Evolutionary conservation across 2,888 invertebrate genomes (phyloP).

Genomic region (Mongoloraphidia duomilia): DNA sequence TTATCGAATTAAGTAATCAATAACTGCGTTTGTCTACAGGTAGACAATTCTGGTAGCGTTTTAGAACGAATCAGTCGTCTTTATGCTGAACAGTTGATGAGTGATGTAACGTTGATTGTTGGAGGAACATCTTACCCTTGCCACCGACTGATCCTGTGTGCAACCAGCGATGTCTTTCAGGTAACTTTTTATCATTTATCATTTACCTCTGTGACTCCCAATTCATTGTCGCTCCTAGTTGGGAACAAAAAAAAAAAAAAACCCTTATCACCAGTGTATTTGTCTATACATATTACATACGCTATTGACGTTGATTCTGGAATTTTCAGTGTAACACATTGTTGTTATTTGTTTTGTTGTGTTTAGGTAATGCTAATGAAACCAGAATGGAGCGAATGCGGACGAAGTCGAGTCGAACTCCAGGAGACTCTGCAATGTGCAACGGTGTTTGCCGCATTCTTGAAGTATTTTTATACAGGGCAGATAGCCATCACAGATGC

Average conservation of each 20-base stretch:
- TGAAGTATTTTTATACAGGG: conserved; percentile 80
- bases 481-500: conserved; percentile 71
- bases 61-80: conserved; percentile 67
- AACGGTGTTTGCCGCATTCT: conserved; percentile 73
- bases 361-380: conserved; percentile 87
- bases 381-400: conserved; percentile 83
- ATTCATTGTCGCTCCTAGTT: no score
- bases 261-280: no score
- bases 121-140: conserved; percentile 71
- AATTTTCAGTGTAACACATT: no score
- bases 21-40: conserved; percentile 37
- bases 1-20: neutral
- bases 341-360: conserved; percentile 3
- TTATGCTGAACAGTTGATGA: conserved; percentile 76
- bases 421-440: conserved; percentile 78
- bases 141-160: conserved; percentile 81
- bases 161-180: conserved; percentile 90
- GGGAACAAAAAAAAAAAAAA: no score
- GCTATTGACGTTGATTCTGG: no score
- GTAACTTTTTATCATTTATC: conserved; percentile 30
- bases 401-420: conserved; percentile 67
- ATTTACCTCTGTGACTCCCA: no score
- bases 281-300: no score
- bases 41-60: conserved; percentile 73
- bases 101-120: conserved; percentile 75